phyloP scores from a whole-genome alignment of 2,888 invertebrate species.

The Leptogaster cylindrica region DNA sequence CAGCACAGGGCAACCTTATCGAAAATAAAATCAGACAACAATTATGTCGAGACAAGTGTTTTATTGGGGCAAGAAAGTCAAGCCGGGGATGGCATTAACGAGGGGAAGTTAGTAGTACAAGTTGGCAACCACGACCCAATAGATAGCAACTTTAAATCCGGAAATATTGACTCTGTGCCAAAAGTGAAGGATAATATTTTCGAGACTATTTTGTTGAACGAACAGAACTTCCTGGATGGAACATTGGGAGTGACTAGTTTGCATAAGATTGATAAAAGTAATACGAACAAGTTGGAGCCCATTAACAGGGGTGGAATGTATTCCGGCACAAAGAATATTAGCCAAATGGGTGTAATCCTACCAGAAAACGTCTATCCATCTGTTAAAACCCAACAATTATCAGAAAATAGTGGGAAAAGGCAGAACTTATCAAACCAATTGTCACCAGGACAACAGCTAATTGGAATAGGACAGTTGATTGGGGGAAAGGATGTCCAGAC shows the following conservation, averaged over 20 bases:
- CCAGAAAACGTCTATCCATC: neutral
- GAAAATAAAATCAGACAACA: conserved; percentile 47
- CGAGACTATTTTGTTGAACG: conserved; percentile 18
- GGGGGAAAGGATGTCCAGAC: neutral
- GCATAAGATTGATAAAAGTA: conserved; percentile 35
- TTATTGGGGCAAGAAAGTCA: conserved; percentile 30
- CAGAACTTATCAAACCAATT: conserved; percentile 10
- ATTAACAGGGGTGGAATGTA: conserved; percentile 11
- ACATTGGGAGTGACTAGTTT: neutral
- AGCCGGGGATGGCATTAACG: conserved; percentile 12
- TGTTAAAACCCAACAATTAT: neutral
- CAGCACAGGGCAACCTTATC: conserved; percentile 16
- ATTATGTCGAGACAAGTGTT: conserved; percentile 48
- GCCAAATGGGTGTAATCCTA: neutral
- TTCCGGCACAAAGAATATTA: neutral
- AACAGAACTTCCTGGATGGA: neutral
- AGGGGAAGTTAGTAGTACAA: conserved; percentile 6
- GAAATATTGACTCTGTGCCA: conserved; percentile 38
- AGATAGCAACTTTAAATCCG: conserved; percentile 31
- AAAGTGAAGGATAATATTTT: conserved; percentile 30
- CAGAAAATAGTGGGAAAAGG: neutral
- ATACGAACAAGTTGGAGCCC: conserved; percentile 15
- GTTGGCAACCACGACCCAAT: conserved; percentile 22
- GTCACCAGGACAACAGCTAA: conserved; percentile 1
- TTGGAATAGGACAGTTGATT: neutral